Evolutionary conservation across 2,797 vertebrate genomes (phyloP).

Genomic region (Phoxinus dragarum): DNA sequence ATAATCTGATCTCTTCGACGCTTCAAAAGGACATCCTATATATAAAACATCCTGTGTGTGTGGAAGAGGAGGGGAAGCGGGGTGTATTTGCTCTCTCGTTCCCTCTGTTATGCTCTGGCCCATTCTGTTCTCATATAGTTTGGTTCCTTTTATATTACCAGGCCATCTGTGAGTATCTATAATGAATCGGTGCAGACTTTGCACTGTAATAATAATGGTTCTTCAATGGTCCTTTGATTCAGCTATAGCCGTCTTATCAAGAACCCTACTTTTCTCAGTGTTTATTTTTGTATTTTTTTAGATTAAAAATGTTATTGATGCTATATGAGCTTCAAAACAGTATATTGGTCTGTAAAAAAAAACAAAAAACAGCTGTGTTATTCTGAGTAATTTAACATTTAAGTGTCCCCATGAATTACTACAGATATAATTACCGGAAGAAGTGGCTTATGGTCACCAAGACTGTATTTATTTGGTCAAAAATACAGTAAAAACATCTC

Average conservation of each 20-base stretch:
- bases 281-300: neutral
- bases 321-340: neutral
- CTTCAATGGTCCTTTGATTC: constrained; percentile 2
- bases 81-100: constrained; percentile 6
- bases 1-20: constrained; percentile 2
- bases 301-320: too few species aligned
- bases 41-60: constrained; percentile 28
- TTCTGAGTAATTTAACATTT: neutral
- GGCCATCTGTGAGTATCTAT: constrained; percentile 37
- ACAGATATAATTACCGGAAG: neutral
- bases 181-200: constrained; percentile 22
- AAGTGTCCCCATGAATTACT: neutral
- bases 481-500: neutral
- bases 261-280: neutral
- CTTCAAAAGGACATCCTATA: constrained; percentile 18
- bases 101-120: constrained; percentile 15
- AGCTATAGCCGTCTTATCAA: neutral
- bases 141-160: constrained; percentile 18
- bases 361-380: neutral
- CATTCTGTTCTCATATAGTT: constrained; percentile 34
- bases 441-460: neutral
- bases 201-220: constrained; percentile 14
- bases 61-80: neutral
- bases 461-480: neutral
- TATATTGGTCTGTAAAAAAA: neutral